A percentile compares a stretch with the other conserved stretches of the same genome.
Conservation (phyloP, 1,140 invertebrate species). For the Drosophila bocki region DNA sequence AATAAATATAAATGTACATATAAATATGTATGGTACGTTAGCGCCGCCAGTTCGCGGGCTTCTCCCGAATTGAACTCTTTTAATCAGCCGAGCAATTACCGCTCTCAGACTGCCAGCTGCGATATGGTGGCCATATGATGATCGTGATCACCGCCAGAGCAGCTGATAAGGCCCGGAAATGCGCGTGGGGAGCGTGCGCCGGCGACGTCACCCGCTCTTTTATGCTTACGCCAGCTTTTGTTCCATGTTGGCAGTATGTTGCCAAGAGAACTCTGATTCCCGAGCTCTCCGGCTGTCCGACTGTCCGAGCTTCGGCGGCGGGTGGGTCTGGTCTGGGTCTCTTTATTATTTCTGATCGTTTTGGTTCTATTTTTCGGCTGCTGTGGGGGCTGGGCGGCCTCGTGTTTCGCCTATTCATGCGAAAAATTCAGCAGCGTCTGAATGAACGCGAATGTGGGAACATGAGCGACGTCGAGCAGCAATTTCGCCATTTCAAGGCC, state of each 20-base stretch:
- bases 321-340: slow-evolving; percentile 5
- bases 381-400: slow-evolving; percentile 55
- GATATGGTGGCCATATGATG: slow-evolving; percentile 25
- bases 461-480: slow-evolving; percentile 42
- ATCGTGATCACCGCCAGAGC: slow-evolving; percentile 25
- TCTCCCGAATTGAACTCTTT: slow-evolving; percentile 24
- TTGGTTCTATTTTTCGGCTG: slow-evolving; percentile 59
- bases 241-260: slow-evolving; percentile 33
- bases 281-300: slow-evolving; percentile 4
- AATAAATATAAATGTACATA: neutral
- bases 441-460: slow-evolving; percentile 65
- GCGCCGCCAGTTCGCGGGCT: neutral
- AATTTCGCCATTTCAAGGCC: slow-evolving; percentile 78
- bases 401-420: slow-evolving; percentile 74
- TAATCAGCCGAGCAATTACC: slow-evolving; percentile 34
- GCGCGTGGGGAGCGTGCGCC: slow-evolving; percentile 42
- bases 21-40: neutral
- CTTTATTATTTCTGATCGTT: slow-evolving; percentile 28
- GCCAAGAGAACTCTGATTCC: slow-evolving; percentile 44
- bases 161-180: slow-evolving; percentile 39
- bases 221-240: slow-evolving; percentile 41
- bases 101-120: slow-evolving; percentile 7
- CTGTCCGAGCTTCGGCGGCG: slow-evolving; percentile 9
- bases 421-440: slow-evolving; percentile 65
- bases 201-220: slow-evolving; percentile 46